phyloP scores from a whole-genome alignment of 2,888 invertebrate species.

The Drosophila quinaria region DNA sequence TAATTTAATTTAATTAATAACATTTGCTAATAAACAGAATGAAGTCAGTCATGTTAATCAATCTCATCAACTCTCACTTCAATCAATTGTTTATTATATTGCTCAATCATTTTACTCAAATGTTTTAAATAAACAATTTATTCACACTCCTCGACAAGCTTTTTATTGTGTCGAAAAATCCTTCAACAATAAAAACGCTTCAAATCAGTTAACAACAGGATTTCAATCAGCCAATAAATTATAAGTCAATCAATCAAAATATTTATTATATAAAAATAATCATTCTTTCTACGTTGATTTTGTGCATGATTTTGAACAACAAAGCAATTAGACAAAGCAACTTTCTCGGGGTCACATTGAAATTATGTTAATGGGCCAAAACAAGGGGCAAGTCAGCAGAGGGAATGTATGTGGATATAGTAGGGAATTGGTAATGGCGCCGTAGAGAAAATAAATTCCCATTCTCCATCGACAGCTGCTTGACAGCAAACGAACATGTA shows the following conservation, averaged over 20 bases:
- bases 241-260: conserved; percentile 45
- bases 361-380: conserved; percentile 48
- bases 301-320: conserved; percentile 28
- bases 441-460: conserved; percentile 15
- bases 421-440: conserved; percentile 8
- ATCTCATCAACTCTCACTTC: not conserved
- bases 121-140: too few relatives aligned
- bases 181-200: conserved; percentile 6
- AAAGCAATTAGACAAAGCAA: conserved; percentile 52
- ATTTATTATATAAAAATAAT: conserved; percentile 4
- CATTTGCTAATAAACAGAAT: not conserved
- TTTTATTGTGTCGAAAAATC: conserved; percentile 3
- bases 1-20: too few relatives aligned
- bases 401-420: not conserved
- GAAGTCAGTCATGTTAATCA: not conserved
- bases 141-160: not conserved
- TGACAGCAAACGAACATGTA: conserved; percentile 65
- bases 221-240: conserved; percentile 47
- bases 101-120: too few relatives aligned
- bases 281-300: conserved; percentile 13
- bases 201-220: conserved; percentile 21
- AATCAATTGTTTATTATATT: too few relatives aligned
- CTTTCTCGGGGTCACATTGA: conserved; percentile 34
- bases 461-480: conserved; percentile 31
- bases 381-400: not conserved